Evolutionary conservation across 2,113 vertebrate genomes (phyloP), one percentile per base, ranked within the genome.

Genomic region (Melanerpes formicivorus): DNA sequence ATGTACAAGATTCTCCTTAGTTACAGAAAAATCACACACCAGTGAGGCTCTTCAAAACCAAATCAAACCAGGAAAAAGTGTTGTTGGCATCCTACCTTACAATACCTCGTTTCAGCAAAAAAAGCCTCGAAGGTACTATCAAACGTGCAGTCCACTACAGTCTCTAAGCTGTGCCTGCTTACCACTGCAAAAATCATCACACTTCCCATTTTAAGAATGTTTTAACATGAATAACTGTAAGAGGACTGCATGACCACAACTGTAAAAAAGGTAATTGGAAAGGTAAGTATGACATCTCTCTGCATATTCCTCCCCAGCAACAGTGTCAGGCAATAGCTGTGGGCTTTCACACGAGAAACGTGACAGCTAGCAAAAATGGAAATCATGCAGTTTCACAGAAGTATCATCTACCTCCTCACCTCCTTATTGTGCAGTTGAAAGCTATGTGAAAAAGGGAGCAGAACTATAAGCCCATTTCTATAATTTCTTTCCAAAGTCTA

Each of bases 301-400:
- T 42, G 27, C 22, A 69, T 72, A 85, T 65, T 86, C 74, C 58
- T 81, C 27, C 56, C 26, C 74, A 72, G 89, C 17, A 88, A 81
- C 44, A 60, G 65, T 9, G 26, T 29, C 81, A 92, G 44, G 63
- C 44, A 65, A 73, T 40, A 89, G 87, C 81, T 89, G 63, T 7
- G 0, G 94, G 80, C 66, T 76, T 88, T 90, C 93, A 50, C 63
- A 84, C 59, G 72, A 66, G 84, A 82, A 92, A 91, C 4, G 1
- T 46, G 67, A 87, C 87, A 91, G 84, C 52, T 70, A 46, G 72
- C 77, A 84, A 91, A 92, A 91, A 74, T 3, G 14, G 71, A 91
- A 94, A 85, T 60, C 87, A 13, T 60, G 40, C 37, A 52, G 52
- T 78, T 90, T 62, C 63, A 90, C 27, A 1, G 32, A 54, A 54